Evolutionary conservation across 2,797 vertebrate genomes (phyloP).

Genomic region (Phoebastria nigripes): DNA sequence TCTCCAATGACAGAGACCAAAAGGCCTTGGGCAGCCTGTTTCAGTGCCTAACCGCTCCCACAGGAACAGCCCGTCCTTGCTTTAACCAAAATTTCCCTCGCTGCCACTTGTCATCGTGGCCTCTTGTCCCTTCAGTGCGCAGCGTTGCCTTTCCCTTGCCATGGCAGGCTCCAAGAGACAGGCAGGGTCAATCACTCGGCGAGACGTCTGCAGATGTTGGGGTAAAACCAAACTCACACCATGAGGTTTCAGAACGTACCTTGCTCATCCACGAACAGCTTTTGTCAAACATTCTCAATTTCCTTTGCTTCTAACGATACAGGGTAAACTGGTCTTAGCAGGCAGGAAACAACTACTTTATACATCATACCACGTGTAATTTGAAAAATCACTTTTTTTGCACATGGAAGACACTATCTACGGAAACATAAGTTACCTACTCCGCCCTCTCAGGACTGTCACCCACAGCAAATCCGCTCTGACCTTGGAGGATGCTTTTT

Average conservation of each 20-base stretch:
- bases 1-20: not conserved
- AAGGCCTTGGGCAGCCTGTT: not conserved
- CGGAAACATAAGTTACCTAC: not conserved
- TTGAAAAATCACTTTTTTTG: not conserved
- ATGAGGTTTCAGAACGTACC: not conserved
- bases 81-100: not conserved
- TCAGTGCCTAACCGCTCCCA: not conserved
- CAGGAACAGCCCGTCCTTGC: not conserved
- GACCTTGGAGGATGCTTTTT: not conserved
- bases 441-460: not conserved
- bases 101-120: not conserved
- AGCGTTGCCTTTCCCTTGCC: not conserved
- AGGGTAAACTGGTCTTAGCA: not conserved
- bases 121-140: accelerated
- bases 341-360: not conserved
- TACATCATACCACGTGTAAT: not conserved
- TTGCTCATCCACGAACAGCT: not conserved
- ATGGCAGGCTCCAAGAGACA: accelerated
- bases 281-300: not conserved
- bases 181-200: not conserved
- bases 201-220: not conserved
- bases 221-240: not conserved
- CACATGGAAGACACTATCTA: not conserved
- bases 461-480: not conserved
- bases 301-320: not conserved